These are phyloP conservation scores for Trididemnum miniatum DNA, from an alignment of 23 tunicate species.

Conservation along the genomic window DNA sequence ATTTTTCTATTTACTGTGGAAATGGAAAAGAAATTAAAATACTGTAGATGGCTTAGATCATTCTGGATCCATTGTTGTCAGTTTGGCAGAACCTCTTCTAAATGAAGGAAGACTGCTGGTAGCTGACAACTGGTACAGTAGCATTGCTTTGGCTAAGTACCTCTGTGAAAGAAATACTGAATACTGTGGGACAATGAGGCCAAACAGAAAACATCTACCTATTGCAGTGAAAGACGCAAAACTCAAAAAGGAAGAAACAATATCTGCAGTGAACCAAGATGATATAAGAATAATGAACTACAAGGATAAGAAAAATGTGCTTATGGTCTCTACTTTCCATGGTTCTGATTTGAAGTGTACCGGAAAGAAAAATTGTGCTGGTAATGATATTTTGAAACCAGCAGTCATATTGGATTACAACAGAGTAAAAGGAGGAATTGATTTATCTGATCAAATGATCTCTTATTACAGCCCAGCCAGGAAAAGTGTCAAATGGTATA, in stretches of 20 bases:
- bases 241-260: slow-evolving; percentile 15
- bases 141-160: slow-evolving; percentile 24
- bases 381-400: slow-evolving; percentile 17
- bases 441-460: slow-evolving; percentile 23
- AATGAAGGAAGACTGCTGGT: slow-evolving; percentile 30
- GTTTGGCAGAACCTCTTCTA: slow-evolving; percentile 26
- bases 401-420: slow-evolving; percentile 23
- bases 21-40: slow-evolving; percentile 17
- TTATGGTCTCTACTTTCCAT: slow-evolving; percentile 23
- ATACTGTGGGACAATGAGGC: slow-evolving; percentile 27
- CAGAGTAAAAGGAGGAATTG: slow-evolving; percentile 29
- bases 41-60: slow-evolving; percentile 11
- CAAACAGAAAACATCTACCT: slow-evolving; percentile 9
- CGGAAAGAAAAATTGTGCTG: slow-evolving; percentile 18
- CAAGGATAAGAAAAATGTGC: slow-evolving; percentile 25
- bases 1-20: slow-evolving; percentile 21
- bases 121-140: slow-evolving; percentile 31
- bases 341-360: slow-evolving; percentile 12
- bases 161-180: slow-evolving; percentile 20
- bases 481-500: slow-evolving; percentile 24
- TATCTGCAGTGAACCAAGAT: slow-evolving; percentile 20
- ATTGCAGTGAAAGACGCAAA: slow-evolving; percentile 16
- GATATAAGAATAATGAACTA: slow-evolving; percentile 25
- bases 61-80: slow-evolving; percentile 20
- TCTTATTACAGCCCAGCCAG: slow-evolving; percentile 23